Percentiles rank a stretch among this genome's conserved stretches.
These are phyloP conservation scores for Dinomys branickii DNA, from an alignment of 2,113 vertebrate species.

Conservation along the genomic window DNA sequence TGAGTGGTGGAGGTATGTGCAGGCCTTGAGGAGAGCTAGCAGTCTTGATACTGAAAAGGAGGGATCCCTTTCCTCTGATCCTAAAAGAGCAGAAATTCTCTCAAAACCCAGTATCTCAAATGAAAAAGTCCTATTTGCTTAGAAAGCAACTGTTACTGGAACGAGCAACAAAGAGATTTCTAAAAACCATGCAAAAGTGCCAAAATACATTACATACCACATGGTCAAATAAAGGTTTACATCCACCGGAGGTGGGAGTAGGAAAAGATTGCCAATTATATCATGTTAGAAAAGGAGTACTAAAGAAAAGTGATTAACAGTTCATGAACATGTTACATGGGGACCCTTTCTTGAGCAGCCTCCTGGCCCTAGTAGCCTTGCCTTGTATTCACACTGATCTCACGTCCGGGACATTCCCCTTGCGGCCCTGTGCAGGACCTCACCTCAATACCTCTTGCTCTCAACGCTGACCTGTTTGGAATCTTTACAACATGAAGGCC, in stretches of 20 bases:
- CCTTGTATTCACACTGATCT: not conserved
- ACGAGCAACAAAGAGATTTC: slow-evolving; percentile 65
- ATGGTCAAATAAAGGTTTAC: slow-evolving; percentile 61
- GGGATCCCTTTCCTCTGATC: slow-evolving; percentile 12
- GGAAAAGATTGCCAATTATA: slow-evolving; percentile 32
- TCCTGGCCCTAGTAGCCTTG: not conserved
- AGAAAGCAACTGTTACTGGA: slow-evolving; percentile 42
- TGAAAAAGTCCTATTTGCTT: slow-evolving; percentile 50
- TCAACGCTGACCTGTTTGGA: not conserved
- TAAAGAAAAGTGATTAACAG: slow-evolving; percentile 32
- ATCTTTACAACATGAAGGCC: slow-evolving; percentile 54
- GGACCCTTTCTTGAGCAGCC: slow-evolving; percentile 14
- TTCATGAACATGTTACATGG: not conserved
- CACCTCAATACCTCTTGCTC: not conserved
- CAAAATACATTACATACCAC: slow-evolving; percentile 46
- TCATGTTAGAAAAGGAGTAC: slow-evolving; percentile 41
- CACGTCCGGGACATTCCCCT: not conserved
- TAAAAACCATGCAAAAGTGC: slow-evolving; percentile 57
- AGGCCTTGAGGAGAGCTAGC: not conserved
- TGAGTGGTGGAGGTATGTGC: not conserved
- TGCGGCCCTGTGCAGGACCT: not conserved
- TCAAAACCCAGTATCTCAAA: slow-evolving; percentile 24
- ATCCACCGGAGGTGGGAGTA: not conserved
- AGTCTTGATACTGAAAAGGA: not conserved
- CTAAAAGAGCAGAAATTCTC: slow-evolving; percentile 51